Conservation (phyloP, 1,140 invertebrate species). For the Diploscapter pachys region DNA sequence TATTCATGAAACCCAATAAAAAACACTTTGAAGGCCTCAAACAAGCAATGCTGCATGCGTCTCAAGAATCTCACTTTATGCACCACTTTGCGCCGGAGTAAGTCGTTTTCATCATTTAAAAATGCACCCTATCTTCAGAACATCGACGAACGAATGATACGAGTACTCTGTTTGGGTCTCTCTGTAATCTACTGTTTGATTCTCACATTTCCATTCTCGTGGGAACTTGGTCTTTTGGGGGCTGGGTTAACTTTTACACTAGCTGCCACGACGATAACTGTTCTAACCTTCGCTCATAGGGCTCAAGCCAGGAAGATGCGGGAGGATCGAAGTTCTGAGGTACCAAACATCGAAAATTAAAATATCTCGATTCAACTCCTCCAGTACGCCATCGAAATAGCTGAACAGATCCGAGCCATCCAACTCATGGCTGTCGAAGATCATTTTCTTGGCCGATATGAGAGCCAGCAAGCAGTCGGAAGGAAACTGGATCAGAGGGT, state of each 20-base stretch:
- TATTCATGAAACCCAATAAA: too few species aligned
- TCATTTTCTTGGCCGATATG: slow-evolving; percentile 7
- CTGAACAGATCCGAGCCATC: slow-evolving; percentile 9
- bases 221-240: slow-evolving; percentile 6
- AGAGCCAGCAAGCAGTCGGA: neutral
- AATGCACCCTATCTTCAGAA: too few species aligned
- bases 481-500: neutral
- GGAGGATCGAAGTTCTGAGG: slow-evolving; percentile 11
- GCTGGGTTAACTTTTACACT: neutral
- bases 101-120: too few species aligned
- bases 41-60: too few species aligned
- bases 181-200: neutral
- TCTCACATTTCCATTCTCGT: slow-evolving; percentile 4
- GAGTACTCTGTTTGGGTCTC: too few species aligned
- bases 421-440: slow-evolving; percentile 13
- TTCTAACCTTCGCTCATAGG: neutral
- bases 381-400: slow-evolving; percentile 17
- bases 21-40: too few species aligned
- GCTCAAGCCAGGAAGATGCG: neutral
- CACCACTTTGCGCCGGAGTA: too few species aligned
- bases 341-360: neutral
- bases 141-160: too few species aligned
- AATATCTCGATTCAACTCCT: neutral
- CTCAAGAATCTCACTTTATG: too few species aligned
- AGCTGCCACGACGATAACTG: slow-evolving; percentile 1